phyloP scores from a whole-genome alignment of 2,113 vertebrate species.

The Grallaria varia region DNA sequence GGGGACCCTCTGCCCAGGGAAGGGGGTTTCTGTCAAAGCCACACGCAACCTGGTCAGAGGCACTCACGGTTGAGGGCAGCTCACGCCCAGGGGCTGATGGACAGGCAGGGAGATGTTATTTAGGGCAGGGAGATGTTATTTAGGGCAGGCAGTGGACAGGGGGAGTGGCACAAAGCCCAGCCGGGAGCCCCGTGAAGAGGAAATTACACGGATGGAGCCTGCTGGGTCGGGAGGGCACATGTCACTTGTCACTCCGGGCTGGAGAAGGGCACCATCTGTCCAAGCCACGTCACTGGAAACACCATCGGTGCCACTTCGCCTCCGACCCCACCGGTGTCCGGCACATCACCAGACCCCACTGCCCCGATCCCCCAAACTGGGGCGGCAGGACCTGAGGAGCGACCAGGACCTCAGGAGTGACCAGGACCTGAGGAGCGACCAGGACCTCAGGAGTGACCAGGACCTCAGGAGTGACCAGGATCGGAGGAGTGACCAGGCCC shows the following conservation, averaged over 20 bases:
- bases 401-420: too few species aligned
- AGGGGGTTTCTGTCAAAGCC: not conserved
- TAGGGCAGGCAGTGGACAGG: not conserved
- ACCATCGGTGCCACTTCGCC: rapidly evolving
- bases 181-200: not conserved
- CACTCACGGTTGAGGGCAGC: not conserved
- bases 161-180: not conserved
- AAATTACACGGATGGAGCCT: slow-evolving; percentile 40
- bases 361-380: rapidly evolving
- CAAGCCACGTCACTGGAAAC: not conserved
- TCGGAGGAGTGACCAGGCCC: not conserved
- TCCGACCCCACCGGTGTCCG: rapidly evolving
- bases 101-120: not conserved
- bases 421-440: not conserved
- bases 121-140: not conserved
- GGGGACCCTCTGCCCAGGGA: not conserved
- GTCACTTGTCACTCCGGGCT: not conserved
- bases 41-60: not conserved
- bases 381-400: rapidly evolving
- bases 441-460: too few species aligned
- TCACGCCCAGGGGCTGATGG: not conserved
- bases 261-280: slow-evolving; percentile 47
- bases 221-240: slow-evolving; percentile 10
- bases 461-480: rapidly evolving
- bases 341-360: not conserved